Evolutionary conservation across 2,797 vertebrate genomes (phyloP).

Genomic region (Pangasius larnaudii): DNA sequence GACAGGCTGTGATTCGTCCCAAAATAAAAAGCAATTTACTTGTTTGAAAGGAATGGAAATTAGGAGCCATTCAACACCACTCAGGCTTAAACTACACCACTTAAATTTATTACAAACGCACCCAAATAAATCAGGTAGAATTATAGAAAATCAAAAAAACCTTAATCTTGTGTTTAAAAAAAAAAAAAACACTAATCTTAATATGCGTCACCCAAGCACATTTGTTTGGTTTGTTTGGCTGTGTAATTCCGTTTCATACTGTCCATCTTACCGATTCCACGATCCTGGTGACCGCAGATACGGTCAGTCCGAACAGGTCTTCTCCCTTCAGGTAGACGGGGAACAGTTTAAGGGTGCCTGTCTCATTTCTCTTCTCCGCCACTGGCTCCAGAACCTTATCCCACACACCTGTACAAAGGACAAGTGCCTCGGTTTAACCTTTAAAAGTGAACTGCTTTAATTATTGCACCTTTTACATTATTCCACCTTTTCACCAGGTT

Average conservation of each 20-base stretch:
- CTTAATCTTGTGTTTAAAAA: neutral
- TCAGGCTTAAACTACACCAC: neutral
- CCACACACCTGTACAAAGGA: constrained; percentile 84
- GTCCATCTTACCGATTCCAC: constrained; percentile 87
- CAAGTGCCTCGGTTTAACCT: neutral
- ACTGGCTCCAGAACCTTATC: constrained; percentile 92
- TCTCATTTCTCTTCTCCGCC: constrained; percentile 79
- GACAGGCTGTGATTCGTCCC: neutral
- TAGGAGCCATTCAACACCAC: neutral
- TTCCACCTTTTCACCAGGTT: neutral
- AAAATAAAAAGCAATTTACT: neutral
- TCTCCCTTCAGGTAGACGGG: constrained; percentile 92
- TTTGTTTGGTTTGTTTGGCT: neutral
- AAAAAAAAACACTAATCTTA: neutral
- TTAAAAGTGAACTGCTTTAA: neutral
- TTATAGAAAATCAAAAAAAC: neutral
- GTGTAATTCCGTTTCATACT: neutral
- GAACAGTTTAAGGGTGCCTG: constrained; percentile 92
- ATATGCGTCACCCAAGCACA: neutral
- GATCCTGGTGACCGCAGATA: constrained; percentile 90
- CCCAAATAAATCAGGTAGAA: neutral
- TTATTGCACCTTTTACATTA: neutral
- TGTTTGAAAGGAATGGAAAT: neutral
- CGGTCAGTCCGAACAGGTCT: constrained; percentile 93
- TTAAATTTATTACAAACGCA: neutral